Base-by-base conservation (phyloP, 2,888 invertebrate species). In the Cantharis lateralis region DNA sequence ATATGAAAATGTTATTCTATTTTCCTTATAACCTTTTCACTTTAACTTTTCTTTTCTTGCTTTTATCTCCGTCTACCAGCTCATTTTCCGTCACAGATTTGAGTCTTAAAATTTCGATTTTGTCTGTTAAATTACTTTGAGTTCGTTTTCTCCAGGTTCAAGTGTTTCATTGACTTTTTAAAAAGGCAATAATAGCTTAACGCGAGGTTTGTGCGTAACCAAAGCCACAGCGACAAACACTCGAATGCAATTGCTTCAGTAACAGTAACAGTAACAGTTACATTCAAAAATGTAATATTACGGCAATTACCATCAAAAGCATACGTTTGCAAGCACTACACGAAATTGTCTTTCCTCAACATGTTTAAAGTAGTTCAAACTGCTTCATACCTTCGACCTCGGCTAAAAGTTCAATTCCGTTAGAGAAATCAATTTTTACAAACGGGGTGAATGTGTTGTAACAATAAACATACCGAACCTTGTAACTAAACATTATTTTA, bases 221-320 rank as follows among this genome's bases (percentile, higher is more conserved):
- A 73, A 73, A 73, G 69, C 73, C 69, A 68, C 68, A 69, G 62
- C 62, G 73, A 68, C 73, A 73, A 61, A 73, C 68, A 68, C 62
- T 73, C 24, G 28, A 28, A 24, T 68, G 73, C 73, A 73, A 73
- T 73, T 68, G 73, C 69, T n/a, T 3, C 28, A 61, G 66, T 72
- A 72, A 72, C 66, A 64, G 61, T 73, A 73, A 73, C 73, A 24
- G 73, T 73, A 73, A 66, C 64, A 66, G 20, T 66, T 20, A 66
- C 64, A 24, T 24, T 66, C 64, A 66, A 73, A 76, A 72, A 76
- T 70, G 75, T 71, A 71, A 75, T 75, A 75, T 72, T 69, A 72
- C 66, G 70, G 70, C 62, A 69, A 69, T 61, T 63, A 68, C 15
- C 62, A 61, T 72, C 72, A 76, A 76, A 72, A 64, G 72, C 72